Evolutionary conservation across 2,888 invertebrate species (phyloP).

Genomic region (Synergus umbraculus): DNA sequence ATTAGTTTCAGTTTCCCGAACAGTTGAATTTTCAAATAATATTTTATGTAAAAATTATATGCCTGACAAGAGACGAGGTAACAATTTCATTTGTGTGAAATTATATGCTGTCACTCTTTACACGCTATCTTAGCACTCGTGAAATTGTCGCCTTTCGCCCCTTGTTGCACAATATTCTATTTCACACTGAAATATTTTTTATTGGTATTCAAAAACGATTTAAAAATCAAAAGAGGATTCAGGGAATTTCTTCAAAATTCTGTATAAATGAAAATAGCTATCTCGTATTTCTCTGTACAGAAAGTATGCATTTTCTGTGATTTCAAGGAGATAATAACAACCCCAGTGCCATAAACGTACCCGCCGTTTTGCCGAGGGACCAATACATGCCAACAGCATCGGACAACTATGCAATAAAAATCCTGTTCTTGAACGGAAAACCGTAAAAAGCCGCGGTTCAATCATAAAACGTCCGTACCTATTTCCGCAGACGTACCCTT

Average conservation of each 20-base stretch:
- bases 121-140: no score
- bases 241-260: not conserved
- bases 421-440: not conserved
- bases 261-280: not conserved
- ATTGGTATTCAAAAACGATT: not conserved
- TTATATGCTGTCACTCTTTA: no score
- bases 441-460: not conserved
- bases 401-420: not conserved
- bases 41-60: no score
- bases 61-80: no score
- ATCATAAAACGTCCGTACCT: not conserved
- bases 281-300: not conserved
- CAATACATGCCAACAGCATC: not conserved
- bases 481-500: not conserved
- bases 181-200: no score
- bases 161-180: no score
- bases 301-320: not conserved
- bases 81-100: no score
- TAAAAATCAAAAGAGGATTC: not conserved
- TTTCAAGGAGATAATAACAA: not conserved
- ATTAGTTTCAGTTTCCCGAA: no score
- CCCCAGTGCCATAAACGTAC: not conserved
- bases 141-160: no score
- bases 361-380: not conserved
- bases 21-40: no score